These are phyloP conservation scores for Meandrusa payeni DNA, from an alignment of 2,888 invertebrate species.

Conservation along the genomic window DNA sequence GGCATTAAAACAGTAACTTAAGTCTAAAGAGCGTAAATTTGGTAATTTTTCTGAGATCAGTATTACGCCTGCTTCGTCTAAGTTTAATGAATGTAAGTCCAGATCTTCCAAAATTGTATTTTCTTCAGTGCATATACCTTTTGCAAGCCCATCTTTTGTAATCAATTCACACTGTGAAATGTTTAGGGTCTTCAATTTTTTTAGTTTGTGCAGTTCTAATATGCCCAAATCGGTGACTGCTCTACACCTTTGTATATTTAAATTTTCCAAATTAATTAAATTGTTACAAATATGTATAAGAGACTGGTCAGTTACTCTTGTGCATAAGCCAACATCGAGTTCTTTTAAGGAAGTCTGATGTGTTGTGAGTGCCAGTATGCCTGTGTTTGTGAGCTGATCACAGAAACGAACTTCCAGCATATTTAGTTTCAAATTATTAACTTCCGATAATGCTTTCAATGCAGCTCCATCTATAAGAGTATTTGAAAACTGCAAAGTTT, in stretches of 20 bases:
- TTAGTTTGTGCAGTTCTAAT: constrained; percentile 73
- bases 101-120: constrained; percentile 76
- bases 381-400: constrained; percentile 82
- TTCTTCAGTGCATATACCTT: constrained; percentile 77
- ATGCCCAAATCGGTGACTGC: constrained; percentile 84
- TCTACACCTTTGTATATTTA: constrained; percentile 83
- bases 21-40: constrained; percentile 80
- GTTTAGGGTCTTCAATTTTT: constrained; percentile 80
- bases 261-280: constrained; percentile 77
- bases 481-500: constrained; percentile 82
- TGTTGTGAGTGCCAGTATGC: constrained; percentile 75
- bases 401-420: constrained; percentile 78
- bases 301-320: constrained; percentile 83
- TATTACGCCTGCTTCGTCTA: constrained; percentile 83
- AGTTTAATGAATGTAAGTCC: constrained; percentile 79
- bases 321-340: constrained; percentile 83
- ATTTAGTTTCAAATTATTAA: constrained; percentile 73
- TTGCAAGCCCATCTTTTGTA: constrained; percentile 81
- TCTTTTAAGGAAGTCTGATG: constrained; percentile 78
- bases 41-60: constrained; percentile 81
- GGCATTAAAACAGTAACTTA: constrained; percentile 86
- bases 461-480: constrained; percentile 85
- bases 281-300: constrained; percentile 81
- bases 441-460: constrained; percentile 76
- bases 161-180: constrained; percentile 85